phyloP scores from a whole-genome alignment of 1,140 invertebrate genomes.

The Aplysia californica region DNA sequence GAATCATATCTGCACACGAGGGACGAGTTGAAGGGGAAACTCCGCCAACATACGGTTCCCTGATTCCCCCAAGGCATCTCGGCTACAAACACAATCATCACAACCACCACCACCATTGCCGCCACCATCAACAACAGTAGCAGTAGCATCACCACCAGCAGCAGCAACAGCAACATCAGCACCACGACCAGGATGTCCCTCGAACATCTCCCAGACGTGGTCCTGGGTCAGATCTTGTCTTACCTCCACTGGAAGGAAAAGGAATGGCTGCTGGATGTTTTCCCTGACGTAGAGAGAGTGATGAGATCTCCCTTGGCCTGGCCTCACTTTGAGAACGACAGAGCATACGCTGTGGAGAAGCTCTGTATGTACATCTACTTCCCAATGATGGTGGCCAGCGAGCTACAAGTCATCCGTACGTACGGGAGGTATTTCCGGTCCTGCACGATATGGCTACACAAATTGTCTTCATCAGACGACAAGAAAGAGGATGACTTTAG shows the following conservation, averaged over 20 bases:
- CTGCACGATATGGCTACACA: constrained; percentile 15
- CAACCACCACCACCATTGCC: no score
- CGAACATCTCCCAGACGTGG: background rate
- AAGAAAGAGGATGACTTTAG: background rate
- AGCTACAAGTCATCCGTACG: background rate
- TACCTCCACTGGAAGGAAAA: constrained; percentile 13
- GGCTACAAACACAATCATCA: no score
- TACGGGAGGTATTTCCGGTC: constrained; percentile 13
- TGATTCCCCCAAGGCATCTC: no score
- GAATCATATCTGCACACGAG: no score
- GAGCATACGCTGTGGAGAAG: background rate
- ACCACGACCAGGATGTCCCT: background rate
- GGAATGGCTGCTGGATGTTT: background rate
- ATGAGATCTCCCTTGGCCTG: constrained; percentile 17
- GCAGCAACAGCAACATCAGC: background rate
- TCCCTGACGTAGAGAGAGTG: background rate
- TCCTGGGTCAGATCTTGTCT: constrained; percentile 10
- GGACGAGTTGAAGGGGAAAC: no score
- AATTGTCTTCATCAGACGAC: background rate
- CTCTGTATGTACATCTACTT: constrained; percentile 13
- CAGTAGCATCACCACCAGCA: no score
- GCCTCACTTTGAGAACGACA: constrained; percentile 13
- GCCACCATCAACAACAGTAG: no score
- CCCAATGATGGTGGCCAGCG: background rate
- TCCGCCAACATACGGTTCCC: no score